phyloP scores from a whole-genome alignment of 2,113 vertebrate species.

The Dicrurus megarhynchus region DNA sequence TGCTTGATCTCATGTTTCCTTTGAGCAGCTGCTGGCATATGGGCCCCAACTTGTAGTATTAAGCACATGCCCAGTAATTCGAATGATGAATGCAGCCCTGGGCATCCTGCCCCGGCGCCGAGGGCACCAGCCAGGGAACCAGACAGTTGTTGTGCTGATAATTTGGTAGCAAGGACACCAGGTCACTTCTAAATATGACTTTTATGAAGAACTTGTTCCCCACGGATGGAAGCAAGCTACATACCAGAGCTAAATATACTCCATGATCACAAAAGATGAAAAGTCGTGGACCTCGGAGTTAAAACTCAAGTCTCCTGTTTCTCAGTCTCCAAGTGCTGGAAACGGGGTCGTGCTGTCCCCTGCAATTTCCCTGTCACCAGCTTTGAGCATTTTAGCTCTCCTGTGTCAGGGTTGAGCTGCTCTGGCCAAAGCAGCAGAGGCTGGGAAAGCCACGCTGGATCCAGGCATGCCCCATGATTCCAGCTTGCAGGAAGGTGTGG shows the following conservation, averaged over 20 bases:
- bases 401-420: not conserved
- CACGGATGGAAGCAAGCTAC: slow-evolving; percentile 26
- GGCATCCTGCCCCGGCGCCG: not conserved
- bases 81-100: slow-evolving; percentile 15
- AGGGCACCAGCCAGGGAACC: not conserved
- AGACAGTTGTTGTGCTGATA: slow-evolving; percentile 58
- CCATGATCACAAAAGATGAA: slow-evolving; percentile 52
- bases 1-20: slow-evolving; percentile 22
- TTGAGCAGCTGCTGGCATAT: not conserved
- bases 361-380: not conserved
- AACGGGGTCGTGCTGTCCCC: not conserved
- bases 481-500: not conserved
- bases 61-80: slow-evolving; percentile 6
- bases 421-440: not conserved
- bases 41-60: not conserved
- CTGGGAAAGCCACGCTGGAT: not conserved
- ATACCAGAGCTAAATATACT: slow-evolving; percentile 60
- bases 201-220: slow-evolving; percentile 38
- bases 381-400: not conserved
- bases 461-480: not conserved
- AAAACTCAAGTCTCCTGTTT: slow-evolving; percentile 11
- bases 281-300: not conserved
- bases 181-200: slow-evolving; percentile 62
- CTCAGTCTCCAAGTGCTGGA: not conserved
- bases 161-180: slow-evolving; percentile 59